Base-by-base conservation (phyloP, 2,113 vertebrate genomes). In the Gnathonemus echidnorhynchus region DNA sequence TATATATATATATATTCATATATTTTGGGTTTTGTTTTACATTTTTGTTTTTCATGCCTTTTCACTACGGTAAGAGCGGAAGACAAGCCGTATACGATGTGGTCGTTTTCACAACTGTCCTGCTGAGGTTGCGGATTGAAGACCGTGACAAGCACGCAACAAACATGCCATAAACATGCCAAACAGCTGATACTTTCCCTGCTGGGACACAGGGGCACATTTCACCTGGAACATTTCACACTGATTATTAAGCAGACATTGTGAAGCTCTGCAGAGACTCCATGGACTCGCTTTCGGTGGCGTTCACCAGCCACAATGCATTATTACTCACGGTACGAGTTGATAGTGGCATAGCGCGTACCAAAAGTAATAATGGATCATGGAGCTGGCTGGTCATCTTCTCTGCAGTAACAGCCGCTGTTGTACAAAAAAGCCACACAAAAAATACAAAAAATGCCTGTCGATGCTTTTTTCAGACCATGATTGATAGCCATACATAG, bases 291-390 rank as follows among this genome's bases (percentile, higher is more conserved):
- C 39, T 58, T 19, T 49, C 58, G 92, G 91, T 2, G 96, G 19
- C 90, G 97, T 85, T 0, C 91, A 95, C 97, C 95, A 96, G 95
- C 94, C 96, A 95, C 97, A 91, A 95, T 98, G 98, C 98, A 99
- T 99, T 99, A 99, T 99, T 99, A 99, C 98, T 99, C 98, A 99
- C 98, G 98, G 98, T 99, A 99, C 98, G 98, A 99, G 98, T 99
- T 98, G 98, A 98, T 97, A 97, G 95, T 96, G 97, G 97, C 98
- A 99, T 98, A 99, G 98, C 98, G 98, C 98, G 98, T 99, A 99
- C 98, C 98, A 99, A 98, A 99, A 99, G 98, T 99, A 99, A 99
- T 99, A 99, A 99, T 99, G 98, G 48, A 95, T 97, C 92, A 95
- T 96, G 93, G 95, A 93, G 93, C 96, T 97, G 96, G 97, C 96